phyloP scores from a whole-genome alignment of 2,888 invertebrate genomes.

The Neoaliturus tenellus region DNA sequence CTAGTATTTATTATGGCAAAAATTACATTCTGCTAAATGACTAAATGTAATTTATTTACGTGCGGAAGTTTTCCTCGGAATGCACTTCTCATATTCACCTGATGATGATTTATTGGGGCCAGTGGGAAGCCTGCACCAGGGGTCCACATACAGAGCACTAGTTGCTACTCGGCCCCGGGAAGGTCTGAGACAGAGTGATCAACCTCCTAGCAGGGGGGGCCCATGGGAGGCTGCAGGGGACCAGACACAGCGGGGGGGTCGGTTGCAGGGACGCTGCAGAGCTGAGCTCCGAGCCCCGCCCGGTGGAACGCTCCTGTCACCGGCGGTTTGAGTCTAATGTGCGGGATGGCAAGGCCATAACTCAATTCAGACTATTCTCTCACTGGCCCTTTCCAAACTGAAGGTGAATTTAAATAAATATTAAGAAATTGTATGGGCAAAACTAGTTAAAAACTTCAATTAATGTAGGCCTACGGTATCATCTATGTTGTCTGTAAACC shows the following conservation, averaged over 20 bases:
- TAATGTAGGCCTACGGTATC: no score
- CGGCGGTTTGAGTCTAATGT: conserved; percentile 86
- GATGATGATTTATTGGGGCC: conserved; percentile 70
- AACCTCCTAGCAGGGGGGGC: conserved; percentile 83
- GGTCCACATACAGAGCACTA: conserved; percentile 79
- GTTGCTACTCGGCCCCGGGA: conserved; percentile 75
- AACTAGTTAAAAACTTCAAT: no score
- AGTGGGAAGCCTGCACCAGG: conserved; percentile 87
- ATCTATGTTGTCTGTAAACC: no score
- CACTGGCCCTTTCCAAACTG: conserved; percentile 74
- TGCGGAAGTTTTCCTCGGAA: no score
- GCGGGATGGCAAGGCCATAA: conserved; percentile 80
- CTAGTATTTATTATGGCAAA: no score
- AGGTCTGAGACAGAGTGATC: conserved; percentile 85
- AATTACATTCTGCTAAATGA: no score
- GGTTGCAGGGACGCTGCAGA: conserved; percentile 75
- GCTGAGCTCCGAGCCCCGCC: conserved; percentile 68
- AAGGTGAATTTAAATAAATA: neutral
- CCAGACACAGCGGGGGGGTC: conserved; percentile 80
- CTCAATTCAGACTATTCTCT: conserved; percentile 93
- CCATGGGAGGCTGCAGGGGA: conserved; percentile 81
- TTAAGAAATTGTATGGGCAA: no score
- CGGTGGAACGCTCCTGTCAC: conserved; percentile 84
- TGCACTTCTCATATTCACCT: conserved; percentile 16
- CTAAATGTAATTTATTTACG: no score